Evolutionary conservation across 2,797 vertebrate genomes (phyloP).

Genomic region (Aeoliscus strigatus): DNA sequence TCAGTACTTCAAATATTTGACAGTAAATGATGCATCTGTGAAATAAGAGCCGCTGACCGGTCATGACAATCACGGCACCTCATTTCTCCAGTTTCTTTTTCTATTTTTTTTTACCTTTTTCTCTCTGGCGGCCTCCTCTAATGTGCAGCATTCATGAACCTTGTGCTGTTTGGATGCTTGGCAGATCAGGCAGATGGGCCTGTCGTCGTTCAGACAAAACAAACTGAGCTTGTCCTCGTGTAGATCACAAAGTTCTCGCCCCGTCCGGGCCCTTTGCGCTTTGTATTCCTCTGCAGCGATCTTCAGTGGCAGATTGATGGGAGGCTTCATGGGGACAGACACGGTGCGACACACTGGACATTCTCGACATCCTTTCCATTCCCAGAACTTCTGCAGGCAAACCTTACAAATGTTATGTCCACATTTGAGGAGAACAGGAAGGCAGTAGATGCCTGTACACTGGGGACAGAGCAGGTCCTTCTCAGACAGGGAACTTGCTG

Average conservation of each 20-base stretch:
- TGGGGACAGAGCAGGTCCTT: constrained; percentile 58
- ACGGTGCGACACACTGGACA: constrained; percentile 61
- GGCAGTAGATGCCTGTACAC: constrained; percentile 55
- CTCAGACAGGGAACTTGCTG: constrained; percentile 9
- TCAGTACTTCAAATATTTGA: too few species aligned
- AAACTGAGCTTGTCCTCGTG: constrained; percentile 60
- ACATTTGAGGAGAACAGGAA: constrained; percentile 62
- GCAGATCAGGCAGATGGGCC: constrained; percentile 62
- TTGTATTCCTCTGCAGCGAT: constrained; percentile 52
- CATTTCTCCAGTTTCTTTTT: too few species aligned
- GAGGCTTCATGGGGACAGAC: constrained; percentile 50
- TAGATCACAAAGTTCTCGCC: constrained; percentile 26
- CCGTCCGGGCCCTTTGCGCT: background rate
- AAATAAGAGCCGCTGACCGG: too few species aligned
- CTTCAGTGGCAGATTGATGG: constrained; percentile 66
- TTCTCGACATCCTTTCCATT: constrained; percentile 47
- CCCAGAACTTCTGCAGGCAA: constrained; percentile 67
- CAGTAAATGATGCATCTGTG: too few species aligned
- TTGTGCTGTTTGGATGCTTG: constrained; percentile 57
- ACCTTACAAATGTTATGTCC: constrained; percentile 67
- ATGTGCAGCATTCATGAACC: constrained; percentile 51
- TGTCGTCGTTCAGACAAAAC: constrained; percentile 66
- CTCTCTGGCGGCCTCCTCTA: constrained; percentile 55
- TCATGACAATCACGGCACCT: too few species aligned
- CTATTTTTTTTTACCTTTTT: constrained; percentile 54